These are phyloP conservation scores for Balanococcus diminutus DNA, from an alignment of 2,888 invertebrate genomes.

Conservation along the genomic window DNA sequence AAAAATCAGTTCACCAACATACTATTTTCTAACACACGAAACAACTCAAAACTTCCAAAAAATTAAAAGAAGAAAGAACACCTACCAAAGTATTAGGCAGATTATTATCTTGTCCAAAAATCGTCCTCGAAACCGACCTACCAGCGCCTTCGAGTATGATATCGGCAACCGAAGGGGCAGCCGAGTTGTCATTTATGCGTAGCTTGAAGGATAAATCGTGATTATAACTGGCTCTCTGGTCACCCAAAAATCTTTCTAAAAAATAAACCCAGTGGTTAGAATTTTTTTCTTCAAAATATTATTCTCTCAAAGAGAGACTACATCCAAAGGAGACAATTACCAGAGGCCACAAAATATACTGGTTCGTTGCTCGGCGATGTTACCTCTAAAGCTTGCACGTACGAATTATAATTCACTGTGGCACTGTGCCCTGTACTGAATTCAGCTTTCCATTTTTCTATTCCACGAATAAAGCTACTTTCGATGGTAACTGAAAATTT, in stretches of 20 bases:
- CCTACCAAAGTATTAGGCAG: conserved; percentile 74
- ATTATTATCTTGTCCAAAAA: conserved; percentile 89
- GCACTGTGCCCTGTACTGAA: conserved; percentile 50
- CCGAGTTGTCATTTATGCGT: conserved; percentile 79
- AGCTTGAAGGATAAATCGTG: conserved; percentile 89
- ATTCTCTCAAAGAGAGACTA: no score
- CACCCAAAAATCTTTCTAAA: conserved; percentile 79
- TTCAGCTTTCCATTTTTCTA: conserved; percentile 78
- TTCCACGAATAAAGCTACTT: conserved; percentile 84
- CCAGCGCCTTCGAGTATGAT: conserved; percentile 88
- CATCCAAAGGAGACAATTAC: no score
- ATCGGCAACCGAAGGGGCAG: conserved; percentile 83
- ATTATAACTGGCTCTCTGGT: conserved; percentile 93
- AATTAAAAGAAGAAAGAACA: not conserved
- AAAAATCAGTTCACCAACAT: no score
- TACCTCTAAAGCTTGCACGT: conserved; percentile 79
- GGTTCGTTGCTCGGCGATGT: conserved; percentile 74
- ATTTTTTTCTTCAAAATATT: no score
- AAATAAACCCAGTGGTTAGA: no score
- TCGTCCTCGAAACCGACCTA: conserved; percentile 81
- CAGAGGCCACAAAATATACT: conserved; percentile 89
- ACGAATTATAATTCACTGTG: conserved; percentile 70
- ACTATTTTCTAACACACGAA: no score
- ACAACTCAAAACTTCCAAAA: no score
- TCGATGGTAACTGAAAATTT: conserved; percentile 67